These are phyloP conservation scores for Cercopithecus mona DNA, from an alignment of 2,113 vertebrate genomes.

Conservation along the genomic window DNA sequence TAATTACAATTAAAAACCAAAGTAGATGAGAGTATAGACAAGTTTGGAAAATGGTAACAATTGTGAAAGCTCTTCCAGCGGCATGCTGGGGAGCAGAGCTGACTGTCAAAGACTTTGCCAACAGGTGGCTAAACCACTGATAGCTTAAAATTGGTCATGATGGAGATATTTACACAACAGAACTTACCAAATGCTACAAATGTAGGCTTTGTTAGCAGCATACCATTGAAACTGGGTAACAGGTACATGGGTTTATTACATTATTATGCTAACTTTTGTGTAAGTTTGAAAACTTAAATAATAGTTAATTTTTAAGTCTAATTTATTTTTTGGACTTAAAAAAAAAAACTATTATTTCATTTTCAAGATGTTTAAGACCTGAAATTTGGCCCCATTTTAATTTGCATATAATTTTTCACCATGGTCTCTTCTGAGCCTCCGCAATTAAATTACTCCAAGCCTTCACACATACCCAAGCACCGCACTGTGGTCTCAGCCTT, in stretches of 20 bases:
- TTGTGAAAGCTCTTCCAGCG: neutral
- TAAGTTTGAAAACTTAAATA: neutral
- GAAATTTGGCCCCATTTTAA: neutral
- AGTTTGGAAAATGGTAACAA: neutral
- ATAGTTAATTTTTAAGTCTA: neutral
- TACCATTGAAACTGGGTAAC: neutral
- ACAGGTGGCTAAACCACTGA: neutral
- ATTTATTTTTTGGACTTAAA: neutral
- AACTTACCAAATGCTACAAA: neutral
- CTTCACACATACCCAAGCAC: neutral
- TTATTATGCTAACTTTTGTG: neutral
- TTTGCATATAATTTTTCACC: neutral
- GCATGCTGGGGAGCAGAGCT: neutral
- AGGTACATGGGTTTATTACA: neutral
- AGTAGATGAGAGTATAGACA: neutral
- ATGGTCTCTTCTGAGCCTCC: neutral
- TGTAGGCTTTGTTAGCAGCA: neutral
- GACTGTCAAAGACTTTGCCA: neutral
- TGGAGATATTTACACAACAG: neutral
- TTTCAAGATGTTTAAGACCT: neutral
- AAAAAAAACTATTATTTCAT: neutral
- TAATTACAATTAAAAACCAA: slow-evolving; percentile 11
- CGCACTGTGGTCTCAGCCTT: neutral
- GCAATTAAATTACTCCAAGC: neutral
- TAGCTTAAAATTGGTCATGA: neutral